Evolutionary conservation across 2,888 invertebrate species (phyloP), one percentile per base, ranked within the genome.

Genomic region (Salpingus planirostris): DNA sequence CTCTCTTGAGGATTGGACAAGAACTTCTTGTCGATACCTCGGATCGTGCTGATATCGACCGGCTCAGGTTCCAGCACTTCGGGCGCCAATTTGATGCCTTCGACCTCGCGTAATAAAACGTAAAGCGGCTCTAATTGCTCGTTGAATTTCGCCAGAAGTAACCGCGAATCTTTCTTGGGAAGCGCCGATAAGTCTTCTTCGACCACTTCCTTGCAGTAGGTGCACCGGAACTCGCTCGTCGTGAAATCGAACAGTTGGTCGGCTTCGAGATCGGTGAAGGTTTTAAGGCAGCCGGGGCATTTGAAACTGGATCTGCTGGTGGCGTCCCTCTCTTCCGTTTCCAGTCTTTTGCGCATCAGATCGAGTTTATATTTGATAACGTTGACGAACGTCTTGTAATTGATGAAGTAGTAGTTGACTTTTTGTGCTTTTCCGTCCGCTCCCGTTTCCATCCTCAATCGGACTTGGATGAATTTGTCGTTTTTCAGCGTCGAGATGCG

Each of bases 301-400:
- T 89, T 89, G 62, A 96, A 97, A 58, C 95, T 93, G 13, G 95
- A 90, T 41, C 95, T 74, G 59, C 90, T 91, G 0, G 93, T 95
- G 0, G 90, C 90, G 65, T 95, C 91, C 28, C 93, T 71, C 59
- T 95, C 95, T 59, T 92, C 92, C 0, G 89, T 90, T 64, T 96
- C 96, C 75, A 97, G 82, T 48, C 92, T 80, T 57, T 92, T 88
- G 35, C 92, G 75, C 86, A 96, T 93, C 56, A 92, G 74, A 67
- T 96, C 95, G 57, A 97, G 66, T 68, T 96, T 96, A 66, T 96
- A 97, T 65, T 95, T 96, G 1, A 96, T 89, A 8, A 96, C 92
- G 69, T 96, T 96, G 3, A 96, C 95, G 66, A 95, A 95, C 21
- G 85, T 86, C 70, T 91, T 91, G 65, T 95, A 96, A 66, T 95